Evolutionary conservation across 1,140 invertebrate species (phyloP).

Genomic region (Nasonia giraulti): DNA sequence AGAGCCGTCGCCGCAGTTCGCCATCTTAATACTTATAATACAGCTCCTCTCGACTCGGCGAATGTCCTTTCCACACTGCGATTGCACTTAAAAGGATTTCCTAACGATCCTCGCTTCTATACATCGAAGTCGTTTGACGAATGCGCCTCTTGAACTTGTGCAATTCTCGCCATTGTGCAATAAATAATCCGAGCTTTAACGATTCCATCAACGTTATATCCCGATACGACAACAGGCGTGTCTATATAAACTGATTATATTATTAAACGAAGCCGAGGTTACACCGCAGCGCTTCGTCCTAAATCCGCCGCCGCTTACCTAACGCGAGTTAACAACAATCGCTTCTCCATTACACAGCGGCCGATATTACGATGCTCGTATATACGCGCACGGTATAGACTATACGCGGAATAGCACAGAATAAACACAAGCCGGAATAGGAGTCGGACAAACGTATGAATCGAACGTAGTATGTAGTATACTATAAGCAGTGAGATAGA

Average conservation of each 20-base stretch:
- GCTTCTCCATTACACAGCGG: not conserved
- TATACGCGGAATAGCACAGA: not conserved
- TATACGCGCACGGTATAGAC: not conserved
- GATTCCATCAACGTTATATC: not conserved
- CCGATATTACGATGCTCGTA: not conserved
- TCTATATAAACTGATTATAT: not conserved
- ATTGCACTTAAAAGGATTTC: slow-evolving; percentile 1
- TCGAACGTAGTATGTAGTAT: not conserved
- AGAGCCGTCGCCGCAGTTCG: not conserved
- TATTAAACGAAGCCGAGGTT: not conserved
- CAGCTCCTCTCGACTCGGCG: not conserved
- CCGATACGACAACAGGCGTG: not conserved
- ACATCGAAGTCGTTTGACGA: not conserved
- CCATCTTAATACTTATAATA: not conserved
- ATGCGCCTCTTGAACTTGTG: not conserved
- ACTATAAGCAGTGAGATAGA: not conserved
- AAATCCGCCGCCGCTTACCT: not conserved
- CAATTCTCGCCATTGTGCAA: not conserved
- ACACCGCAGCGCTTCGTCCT: not conserved
- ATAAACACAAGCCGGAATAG: slow-evolving; percentile 21
- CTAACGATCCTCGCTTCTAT: not conserved
- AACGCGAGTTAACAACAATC: not conserved
- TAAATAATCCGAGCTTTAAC: no score
- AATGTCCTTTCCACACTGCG: not conserved
- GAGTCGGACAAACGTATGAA: not conserved